A percentile compares a stretch with the other conserved stretches of the same genome.
Evolutionary conservation across 2,113 vertebrate species (phyloP).

Genomic region (Clarias batrachus): DNA sequence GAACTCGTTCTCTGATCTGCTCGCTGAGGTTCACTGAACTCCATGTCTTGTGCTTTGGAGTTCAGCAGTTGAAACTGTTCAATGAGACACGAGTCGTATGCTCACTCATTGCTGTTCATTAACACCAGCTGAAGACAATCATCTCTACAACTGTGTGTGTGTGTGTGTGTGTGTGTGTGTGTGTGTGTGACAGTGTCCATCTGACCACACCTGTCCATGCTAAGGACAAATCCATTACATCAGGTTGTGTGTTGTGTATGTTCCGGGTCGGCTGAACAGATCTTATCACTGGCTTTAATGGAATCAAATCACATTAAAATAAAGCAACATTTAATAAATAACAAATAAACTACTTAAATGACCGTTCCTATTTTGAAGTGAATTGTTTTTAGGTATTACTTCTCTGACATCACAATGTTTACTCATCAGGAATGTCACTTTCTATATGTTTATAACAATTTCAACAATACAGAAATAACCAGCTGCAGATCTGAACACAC

Average conservation of each 20-base stretch:
- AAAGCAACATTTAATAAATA: neutral
- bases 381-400: neutral
- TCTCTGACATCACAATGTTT: neutral
- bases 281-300: neutral
- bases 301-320: neutral
- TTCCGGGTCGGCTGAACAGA: neutral
- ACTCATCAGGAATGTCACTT: neutral
- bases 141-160: neutral
- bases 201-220: neutral
- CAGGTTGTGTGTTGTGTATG: no score
- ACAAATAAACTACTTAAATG: neutral
- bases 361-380: neutral
- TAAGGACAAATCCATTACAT: neutral
- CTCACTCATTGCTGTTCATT: neutral
- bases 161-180: no score
- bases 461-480: no score
- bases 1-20: neutral
- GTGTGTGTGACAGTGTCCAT: neutral
- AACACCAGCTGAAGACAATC: neutral
- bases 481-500: no score
- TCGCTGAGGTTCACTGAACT: constrained; percentile 6
- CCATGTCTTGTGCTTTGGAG: neutral
- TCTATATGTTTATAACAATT: neutral
- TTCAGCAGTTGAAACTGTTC: neutral
- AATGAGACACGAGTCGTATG: neutral